phyloP scores from a whole-genome alignment of 1,140 invertebrate species.

The Dufourea novaeangliae region DNA sequence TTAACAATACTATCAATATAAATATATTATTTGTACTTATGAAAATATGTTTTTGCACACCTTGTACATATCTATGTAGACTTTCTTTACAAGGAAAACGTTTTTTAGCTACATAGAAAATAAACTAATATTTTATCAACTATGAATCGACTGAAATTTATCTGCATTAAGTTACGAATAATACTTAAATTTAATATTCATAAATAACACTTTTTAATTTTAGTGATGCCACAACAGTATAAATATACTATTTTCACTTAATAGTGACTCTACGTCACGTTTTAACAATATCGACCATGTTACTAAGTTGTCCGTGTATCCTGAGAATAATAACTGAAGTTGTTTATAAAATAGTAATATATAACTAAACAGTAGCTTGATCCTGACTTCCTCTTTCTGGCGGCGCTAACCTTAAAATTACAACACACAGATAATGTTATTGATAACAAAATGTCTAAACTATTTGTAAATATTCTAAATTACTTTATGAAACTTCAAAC shows the following conservation, averaged over 20 bases:
- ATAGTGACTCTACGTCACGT: not conserved
- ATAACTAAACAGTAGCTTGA: not conserved
- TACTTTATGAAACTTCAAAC: no score
- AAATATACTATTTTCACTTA: not conserved
- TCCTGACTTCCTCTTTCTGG: slow-evolving; percentile 57
- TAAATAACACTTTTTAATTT: not conserved
- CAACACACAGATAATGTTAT: no score
- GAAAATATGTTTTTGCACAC: slow-evolving; percentile 3
- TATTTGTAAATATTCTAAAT: no score
- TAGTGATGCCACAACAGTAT: not conserved
- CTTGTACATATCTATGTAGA: not conserved
- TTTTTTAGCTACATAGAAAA: not conserved
- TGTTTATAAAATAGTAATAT: not conserved
- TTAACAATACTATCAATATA: slow-evolving; percentile 12
- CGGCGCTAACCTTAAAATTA: slow-evolving; percentile 62
- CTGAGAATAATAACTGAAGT: slow-evolving; percentile 2
- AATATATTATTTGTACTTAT: slow-evolving; percentile 42
- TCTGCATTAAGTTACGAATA: not conserved
- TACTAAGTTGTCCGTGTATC: not conserved
- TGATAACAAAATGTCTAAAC: no score
- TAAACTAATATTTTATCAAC: not conserved
- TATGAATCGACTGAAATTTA: not conserved
- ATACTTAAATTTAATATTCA: not conserved
- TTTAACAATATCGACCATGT: not conserved
- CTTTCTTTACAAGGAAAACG: not conserved